Evolutionary conservation across 2,113 vertebrate species (phyloP), one percentile per base, ranked within the genome.

Genomic region (Thomomys bottae): DNA sequence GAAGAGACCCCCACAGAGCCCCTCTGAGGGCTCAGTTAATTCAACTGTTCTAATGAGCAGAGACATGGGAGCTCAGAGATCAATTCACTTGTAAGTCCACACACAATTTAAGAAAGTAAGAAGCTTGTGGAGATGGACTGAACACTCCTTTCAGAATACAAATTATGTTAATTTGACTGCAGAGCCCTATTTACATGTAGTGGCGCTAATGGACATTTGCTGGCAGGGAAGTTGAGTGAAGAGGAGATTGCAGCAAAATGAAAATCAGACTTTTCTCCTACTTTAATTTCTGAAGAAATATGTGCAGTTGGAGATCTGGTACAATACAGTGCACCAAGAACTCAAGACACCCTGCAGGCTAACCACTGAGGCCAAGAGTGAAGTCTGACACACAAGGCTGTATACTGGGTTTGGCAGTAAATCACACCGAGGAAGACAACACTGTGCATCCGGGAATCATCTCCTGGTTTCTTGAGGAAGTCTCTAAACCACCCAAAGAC

Each of bases 31-130:
- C 67, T 76, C 54, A 87, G 87, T 96, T 96, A 94, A 61, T 24
- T 57, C 5, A 88, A 95, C 36, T 81, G 38, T 26, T 88, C 36
- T 88, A 83, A 92, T 73, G 45, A 92, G 68, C 87, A 57, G 66
- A 94, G 83, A 92, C 83, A 57, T 72, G 84, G 68, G 66, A 92
- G 54, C 76, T 82, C 36, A 64, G 79, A 68, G 59, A 87, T 92
- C 94, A 88, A 90, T 88, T 94, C 94, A 70, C 78, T 77, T 78
- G 36, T 91, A 91, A 73, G 68, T 85, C 88, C 95, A 94, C 88
- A 96, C 94, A 83, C 78, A 91, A 87, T 80, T 63, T 36, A 86
- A 63, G 67, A 83, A 72, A 84, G 34, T 49, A 86, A 68, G 32
- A 59, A 23, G 40, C 80, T 36, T 6, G 2, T 84, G 59, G 94